A percentile compares a stretch with the other conserved stretches of the same genome.
Conservation (phyloP, 2,797 vertebrate species). For the Gastrophryne carolinensis region DNA sequence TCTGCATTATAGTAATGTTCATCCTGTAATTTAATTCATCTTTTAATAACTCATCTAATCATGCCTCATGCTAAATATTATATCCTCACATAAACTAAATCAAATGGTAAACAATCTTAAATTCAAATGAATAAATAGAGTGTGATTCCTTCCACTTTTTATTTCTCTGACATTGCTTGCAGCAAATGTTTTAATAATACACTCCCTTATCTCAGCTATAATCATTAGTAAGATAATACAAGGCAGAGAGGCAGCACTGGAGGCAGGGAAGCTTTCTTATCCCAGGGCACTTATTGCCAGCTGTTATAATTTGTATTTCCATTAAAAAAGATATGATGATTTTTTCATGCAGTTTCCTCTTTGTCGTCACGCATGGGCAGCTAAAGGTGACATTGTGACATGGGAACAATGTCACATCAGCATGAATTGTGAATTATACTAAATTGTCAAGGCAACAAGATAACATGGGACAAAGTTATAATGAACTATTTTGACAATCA, state of each 20-base stretch:
- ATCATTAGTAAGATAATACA: slow-evolving; percentile 49
- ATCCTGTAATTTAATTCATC: neutral
- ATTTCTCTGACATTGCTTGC: slow-evolving; percentile 29
- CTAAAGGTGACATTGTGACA: slow-evolving; percentile 53
- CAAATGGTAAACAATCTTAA: slow-evolving; percentile 37
- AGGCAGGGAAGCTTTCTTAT: slow-evolving; percentile 50
- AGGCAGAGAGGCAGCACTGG: slow-evolving; percentile 48
- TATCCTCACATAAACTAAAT: slow-evolving; percentile 2
- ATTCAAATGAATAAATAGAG: slow-evolving; percentile 13
- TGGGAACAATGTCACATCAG: slow-evolving; percentile 53
- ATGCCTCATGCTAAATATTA: neutral
- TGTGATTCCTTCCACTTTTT: slow-evolving; percentile 21
- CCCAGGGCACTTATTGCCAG: slow-evolving; percentile 51
- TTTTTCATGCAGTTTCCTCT: slow-evolving; percentile 45
- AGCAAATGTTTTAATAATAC: slow-evolving; percentile 47
- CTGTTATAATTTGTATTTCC: slow-evolving; percentile 53
- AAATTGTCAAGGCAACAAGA: slow-evolving; percentile 53
- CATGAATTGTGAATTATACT: slow-evolving; percentile 50
- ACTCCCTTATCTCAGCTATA: slow-evolving; percentile 47
- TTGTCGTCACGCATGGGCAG: slow-evolving; percentile 48
- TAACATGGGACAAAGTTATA: slow-evolving; percentile 51
- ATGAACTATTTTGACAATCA: slow-evolving; percentile 54
- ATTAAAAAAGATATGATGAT: slow-evolving; percentile 49
- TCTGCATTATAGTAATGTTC: neutral
- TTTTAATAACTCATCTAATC: neutral